Evolutionary conservation across 2,113 vertebrate species (phyloP).

Genomic region (Platycercus adscitus): DNA sequence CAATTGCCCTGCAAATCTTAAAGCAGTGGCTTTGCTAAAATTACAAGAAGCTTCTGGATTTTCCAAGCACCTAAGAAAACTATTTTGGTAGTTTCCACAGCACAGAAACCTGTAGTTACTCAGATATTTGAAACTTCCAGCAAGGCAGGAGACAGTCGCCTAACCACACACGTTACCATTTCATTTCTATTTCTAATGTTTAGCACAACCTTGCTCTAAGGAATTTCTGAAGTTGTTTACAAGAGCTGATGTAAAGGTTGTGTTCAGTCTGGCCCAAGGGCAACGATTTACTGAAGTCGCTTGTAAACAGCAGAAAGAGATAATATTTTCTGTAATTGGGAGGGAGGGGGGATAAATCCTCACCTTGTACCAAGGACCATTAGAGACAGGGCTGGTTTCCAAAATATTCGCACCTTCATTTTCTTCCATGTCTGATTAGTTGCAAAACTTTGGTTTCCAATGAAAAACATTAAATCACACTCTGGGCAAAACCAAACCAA

Average conservation of each 20-base stretch:
- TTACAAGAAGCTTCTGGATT: constrained; percentile 2
- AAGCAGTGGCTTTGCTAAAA: constrained; percentile 35
- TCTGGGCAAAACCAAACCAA: constrained; percentile 4
- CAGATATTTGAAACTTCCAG: constrained; percentile 30
- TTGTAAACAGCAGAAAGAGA: constrained; percentile 18
- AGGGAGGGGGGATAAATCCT: background rate
- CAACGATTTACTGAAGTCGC: background rate
- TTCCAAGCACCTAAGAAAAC: background rate
- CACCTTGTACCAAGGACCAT: constrained; percentile 71
- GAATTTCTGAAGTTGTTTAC: constrained; percentile 50
- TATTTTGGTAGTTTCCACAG: constrained; percentile 34
- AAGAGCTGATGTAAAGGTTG: constrained; percentile 15
- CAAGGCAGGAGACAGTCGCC: background rate
- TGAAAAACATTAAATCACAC: constrained; percentile 32
- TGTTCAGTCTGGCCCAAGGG: constrained; percentile 10
- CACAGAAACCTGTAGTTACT: constrained; percentile 48
- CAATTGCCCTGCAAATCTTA: background rate
- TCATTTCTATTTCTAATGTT: constrained; percentile 41
- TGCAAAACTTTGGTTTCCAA: constrained; percentile 38
- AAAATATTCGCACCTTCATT: constrained; percentile 48
- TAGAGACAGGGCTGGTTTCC: constrained; percentile 32
- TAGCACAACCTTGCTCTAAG: constrained; percentile 21
- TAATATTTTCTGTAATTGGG: background rate
- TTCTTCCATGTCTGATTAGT: constrained; percentile 65
- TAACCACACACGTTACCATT: constrained; percentile 22